These are phyloP conservation scores for Sympetrum striolatum DNA, from an alignment of 2,888 invertebrate species.

Conservation along the genomic window DNA sequence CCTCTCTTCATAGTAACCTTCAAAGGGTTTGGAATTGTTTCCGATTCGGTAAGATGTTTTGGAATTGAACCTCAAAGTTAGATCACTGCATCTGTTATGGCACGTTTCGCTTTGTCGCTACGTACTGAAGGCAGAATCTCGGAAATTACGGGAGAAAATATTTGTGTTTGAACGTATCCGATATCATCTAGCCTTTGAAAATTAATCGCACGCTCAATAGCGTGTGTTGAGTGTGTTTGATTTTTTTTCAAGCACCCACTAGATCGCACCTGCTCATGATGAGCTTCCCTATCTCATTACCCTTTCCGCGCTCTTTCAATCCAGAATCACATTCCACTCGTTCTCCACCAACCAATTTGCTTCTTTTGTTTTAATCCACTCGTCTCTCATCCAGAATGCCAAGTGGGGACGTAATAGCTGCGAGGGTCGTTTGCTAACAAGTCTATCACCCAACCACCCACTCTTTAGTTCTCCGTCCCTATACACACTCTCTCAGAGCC, in stretches of 20 bases:
- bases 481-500: neutral
- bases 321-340: neutral
- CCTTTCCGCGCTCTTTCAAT: neutral
- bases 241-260: neutral
- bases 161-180: too few species aligned
- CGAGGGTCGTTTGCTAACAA: slow-evolving; percentile 5
- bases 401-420: neutral
- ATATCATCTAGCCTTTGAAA: neutral
- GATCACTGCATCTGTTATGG: too few species aligned
- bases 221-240: neutral
- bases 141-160: too few species aligned
- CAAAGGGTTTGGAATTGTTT: too few species aligned
- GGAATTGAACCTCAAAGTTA: too few species aligned
- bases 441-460: neutral
- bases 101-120: too few species aligned
- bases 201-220: neutral
- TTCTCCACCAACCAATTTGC: neutral
- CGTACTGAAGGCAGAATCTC: too few species aligned
- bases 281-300: neutral
- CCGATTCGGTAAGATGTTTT: too few species aligned
- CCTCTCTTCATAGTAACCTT: too few species aligned
- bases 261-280: neutral
- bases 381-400: neutral
- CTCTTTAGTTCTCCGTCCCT: neutral
- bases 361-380: neutral